phyloP scores from a whole-genome alignment of 2,888 invertebrate genomes.

The Hypselothyrea guttata region DNA sequence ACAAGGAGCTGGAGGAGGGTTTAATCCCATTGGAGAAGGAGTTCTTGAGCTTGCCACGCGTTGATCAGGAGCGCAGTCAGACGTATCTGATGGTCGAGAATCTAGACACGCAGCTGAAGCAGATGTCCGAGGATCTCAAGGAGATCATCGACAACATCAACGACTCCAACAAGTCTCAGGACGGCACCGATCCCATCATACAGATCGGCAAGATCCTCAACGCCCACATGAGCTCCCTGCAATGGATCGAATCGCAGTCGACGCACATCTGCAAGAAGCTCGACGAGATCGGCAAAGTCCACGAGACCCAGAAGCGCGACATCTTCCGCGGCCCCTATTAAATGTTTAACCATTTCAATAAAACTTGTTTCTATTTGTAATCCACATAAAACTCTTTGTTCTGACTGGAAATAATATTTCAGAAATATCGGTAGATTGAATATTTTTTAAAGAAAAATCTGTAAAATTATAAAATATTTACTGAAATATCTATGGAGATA shows the following conservation, averaged over 20 bases:
- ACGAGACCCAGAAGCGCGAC: conserved; percentile 89
- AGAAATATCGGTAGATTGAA: no score
- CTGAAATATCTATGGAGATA: no score
- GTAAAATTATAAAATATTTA: no score
- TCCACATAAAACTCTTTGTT: conserved; percentile 3
- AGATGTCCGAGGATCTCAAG: conserved; percentile 97
- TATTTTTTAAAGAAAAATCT: no score
- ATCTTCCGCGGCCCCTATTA: conserved; percentile 86
- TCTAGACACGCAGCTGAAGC: conserved; percentile 94
- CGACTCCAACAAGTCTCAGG: conserved; percentile 91
- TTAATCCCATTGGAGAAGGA: conserved; percentile 93
- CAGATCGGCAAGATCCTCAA: conserved; percentile 97
- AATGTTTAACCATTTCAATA: conserved; percentile 20
- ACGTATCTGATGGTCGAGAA: conserved; percentile 95
- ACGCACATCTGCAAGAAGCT: conserved; percentile 89
- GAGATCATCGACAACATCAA: conserved; percentile 97
- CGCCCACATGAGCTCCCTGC: conserved; percentile 97
- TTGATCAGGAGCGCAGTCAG: conserved; percentile 94
- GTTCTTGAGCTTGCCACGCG: conserved; percentile 86
- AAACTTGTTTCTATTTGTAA: conserved; percentile 18
- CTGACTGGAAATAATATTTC: no score
- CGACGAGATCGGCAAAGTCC: conserved; percentile 91
- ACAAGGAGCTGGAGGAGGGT: conserved; percentile 94
- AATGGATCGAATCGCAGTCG: conserved; percentile 95
- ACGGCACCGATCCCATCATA: conserved; percentile 93